Base-by-base conservation (phyloP, 2,797 vertebrate species). In the Leptatherina wallacei region DNA sequence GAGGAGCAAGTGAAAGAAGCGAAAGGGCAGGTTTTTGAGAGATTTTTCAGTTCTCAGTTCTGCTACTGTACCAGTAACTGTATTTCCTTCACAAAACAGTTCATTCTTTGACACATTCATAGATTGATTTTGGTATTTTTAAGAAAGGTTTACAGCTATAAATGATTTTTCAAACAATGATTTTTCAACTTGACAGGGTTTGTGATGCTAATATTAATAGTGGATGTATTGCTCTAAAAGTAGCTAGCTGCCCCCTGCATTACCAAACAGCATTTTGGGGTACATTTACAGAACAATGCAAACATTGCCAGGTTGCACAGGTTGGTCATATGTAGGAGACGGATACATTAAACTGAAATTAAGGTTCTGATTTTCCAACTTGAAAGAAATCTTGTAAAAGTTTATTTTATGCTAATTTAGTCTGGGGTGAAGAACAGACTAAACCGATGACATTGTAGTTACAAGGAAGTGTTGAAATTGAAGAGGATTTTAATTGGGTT, bases 401-500 rank as follows among this genome's bases (percentile, higher is more conserved):
- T n/a, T 8, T 47, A 1, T n/a, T 47, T n/a, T 2, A 20, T 16
- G 36, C 32, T 33, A 24, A 57, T 40, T 6, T 18, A 20, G 32
- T 13, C 47, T n/a, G 44, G 7, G n/a, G 36, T 38, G 8, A 18
- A 47, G 38, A 51, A 33, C 16, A 4, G 32, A 22, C 60, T 49
- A 12, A 61, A 20, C 12, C 27, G 3, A 52, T 27, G 24, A 13
- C 49, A 11, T 24, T 52, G 22, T 10, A 12, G 11, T 27, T 13
- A 52, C 10, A 3, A 22, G 67, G 20, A 13, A 24, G 1, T 24
- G 13, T 40, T 47, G 35, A 12, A 12, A 68, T 16, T 49, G n/a
- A 49, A 33, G 49, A 58, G 35, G 35, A 58, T 61, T 69, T 70
- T 4, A 47, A 20, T 6, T 44, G 18, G 42, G 18, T 44, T 44